Conservation (phyloP, 1,140 invertebrate genomes). For the Gryllus bimaculatus region DNA sequence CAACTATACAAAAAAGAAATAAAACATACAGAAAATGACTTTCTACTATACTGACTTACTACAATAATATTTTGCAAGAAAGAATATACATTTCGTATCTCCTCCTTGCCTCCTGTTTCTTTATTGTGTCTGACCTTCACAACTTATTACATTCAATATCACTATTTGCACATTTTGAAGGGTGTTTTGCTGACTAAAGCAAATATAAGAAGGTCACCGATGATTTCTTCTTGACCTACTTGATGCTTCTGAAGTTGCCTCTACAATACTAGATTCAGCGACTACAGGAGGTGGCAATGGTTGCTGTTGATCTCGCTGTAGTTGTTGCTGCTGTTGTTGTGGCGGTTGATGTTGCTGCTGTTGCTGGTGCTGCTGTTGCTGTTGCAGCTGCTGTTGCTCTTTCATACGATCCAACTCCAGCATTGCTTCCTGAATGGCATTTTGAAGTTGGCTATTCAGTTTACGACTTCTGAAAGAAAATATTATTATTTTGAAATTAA, state of each 20-base stretch:
- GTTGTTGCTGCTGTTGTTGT: not conserved
- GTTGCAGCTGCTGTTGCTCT: conserved; percentile 21
- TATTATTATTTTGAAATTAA: too few relatives aligned
- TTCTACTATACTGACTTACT: too few relatives aligned
- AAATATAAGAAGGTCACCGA: conserved; percentile 11
- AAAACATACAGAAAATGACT: too few relatives aligned
- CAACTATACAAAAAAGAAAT: too few relatives aligned
- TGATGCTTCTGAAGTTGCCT: not conserved
- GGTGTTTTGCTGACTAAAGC: not conserved
- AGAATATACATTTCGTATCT: too few relatives aligned
- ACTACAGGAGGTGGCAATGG: not conserved
- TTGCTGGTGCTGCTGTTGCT: not conserved
- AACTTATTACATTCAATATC: too few relatives aligned
- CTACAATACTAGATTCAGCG: not conserved
- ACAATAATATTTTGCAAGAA: too few relatives aligned
- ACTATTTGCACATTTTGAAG: too few relatives aligned
- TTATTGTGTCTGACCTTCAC: too few relatives aligned
- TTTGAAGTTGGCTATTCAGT: conserved; percentile 76
- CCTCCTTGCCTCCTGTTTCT: too few relatives aligned
- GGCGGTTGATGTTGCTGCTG: not conserved
- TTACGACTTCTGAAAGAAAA: conserved; percentile 66
- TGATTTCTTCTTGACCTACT: not conserved
- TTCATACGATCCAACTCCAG: conserved; percentile 59
- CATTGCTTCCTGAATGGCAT: conserved; percentile 86
- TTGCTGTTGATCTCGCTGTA: not conserved